Evolutionary conservation across 2,797 vertebrate genomes (phyloP), one percentile per base, ranked within the genome.

Genomic region (Hirundo rustica): DNA sequence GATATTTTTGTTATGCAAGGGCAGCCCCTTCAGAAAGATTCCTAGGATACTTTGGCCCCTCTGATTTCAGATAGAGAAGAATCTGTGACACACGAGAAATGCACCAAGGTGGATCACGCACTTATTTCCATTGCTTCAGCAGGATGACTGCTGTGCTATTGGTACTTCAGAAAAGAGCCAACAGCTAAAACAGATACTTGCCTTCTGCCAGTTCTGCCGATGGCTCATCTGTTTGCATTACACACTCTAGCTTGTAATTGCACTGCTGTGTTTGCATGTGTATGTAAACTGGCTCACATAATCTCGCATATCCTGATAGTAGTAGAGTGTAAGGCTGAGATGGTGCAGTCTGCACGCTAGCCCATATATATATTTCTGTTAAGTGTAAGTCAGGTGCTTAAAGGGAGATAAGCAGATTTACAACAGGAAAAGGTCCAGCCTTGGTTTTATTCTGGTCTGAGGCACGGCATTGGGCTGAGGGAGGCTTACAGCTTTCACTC

Each of bases 71-170:
- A 79, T 6, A 55, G 83, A 71, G 74, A 94, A 93, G 85, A 90
- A 95, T 86, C 47, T 38, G 62, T 88, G 92, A 88, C 88, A 95
- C 54, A 73, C 4, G 83, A 95, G 95, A 95, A 95, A 75, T 51
- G 66, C 67, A 51, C 42, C 0, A 42, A 91, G 70, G 62, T 84
- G 79, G 85, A 91, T 85, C 85, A 85, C 5, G 4, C 22, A n/a
- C 55, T 83, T 83, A 81, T 96, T 96, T 91, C 92, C 89, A 90
- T 81, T 73, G 85, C 80, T 86, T 93, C 88, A 88, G 80, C 82
- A n/a, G 40, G 18, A 44, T 83, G 66, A 60, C 66, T 76, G 64
- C 67, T 44, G n/a, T 34, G 55, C 84, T 74, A 8, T 12, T 54
- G 66, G 55, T 76, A 42, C 85, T 75, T 79, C 71, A 89, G 47